These are phyloP conservation scores for Harpegnathos saltator DNA, from an alignment of 1,140 invertebrate species.

Conservation along the genomic window DNA sequence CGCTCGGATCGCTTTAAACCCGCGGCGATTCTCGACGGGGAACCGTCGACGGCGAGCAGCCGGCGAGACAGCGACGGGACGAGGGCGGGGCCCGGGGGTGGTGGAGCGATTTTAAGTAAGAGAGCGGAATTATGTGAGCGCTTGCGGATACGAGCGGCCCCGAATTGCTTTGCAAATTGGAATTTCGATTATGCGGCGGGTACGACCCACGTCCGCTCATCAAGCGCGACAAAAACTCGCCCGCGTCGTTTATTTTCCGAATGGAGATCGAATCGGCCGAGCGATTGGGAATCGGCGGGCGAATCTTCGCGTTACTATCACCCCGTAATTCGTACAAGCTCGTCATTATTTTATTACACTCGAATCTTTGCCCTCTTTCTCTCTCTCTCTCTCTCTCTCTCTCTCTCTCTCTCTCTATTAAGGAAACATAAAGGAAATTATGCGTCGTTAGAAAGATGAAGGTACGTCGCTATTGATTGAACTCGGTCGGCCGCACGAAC, in stretches of 20 bases:
- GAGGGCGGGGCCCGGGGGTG: no score
- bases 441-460: not conserved
- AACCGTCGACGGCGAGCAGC: not conserved
- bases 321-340: slow-evolving; percentile 22
- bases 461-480: slow-evolving; percentile 23
- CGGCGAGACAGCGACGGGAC: no score
- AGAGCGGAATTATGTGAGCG: slow-evolving; percentile 57
- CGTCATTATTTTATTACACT: slow-evolving; percentile 22
- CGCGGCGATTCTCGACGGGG: slow-evolving; percentile 36
- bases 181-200: slow-evolving; percentile 60
- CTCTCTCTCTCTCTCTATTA: not conserved
- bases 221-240: slow-evolving; percentile 52
- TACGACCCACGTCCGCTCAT: slow-evolving; percentile 33
- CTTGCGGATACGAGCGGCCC: slow-evolving; percentile 41
- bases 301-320: slow-evolving; percentile 32
- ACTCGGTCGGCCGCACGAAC: not conserved
- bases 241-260: slow-evolving; percentile 53
- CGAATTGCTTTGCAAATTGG: slow-evolving; percentile 63
- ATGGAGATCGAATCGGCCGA: slow-evolving; percentile 43
- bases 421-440: slow-evolving; percentile 16
- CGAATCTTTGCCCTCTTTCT: not conserved
- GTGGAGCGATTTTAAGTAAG: slow-evolving; percentile 50
- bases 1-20: slow-evolving; percentile 23
- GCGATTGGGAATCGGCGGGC: slow-evolving; percentile 13
- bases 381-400: not conserved